These are phyloP conservation scores for Hypothenemus hampei DNA, from an alignment of 1,140 invertebrate species.

Conservation along the genomic window DNA sequence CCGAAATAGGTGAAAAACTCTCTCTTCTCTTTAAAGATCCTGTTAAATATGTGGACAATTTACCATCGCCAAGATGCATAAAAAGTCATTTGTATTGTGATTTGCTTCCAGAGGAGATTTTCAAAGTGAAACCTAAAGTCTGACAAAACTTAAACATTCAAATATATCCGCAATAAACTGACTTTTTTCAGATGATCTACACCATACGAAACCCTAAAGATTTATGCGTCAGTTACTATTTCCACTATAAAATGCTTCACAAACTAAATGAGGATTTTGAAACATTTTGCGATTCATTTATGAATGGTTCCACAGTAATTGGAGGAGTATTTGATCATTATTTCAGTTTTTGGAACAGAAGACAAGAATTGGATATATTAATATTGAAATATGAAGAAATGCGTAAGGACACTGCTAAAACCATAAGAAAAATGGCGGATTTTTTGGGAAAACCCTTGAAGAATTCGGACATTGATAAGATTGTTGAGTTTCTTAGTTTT, in stretches of 20 bases:
- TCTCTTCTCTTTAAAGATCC: constrained; percentile 55
- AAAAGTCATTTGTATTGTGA: constrained; percentile 77
- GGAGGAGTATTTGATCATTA: constrained; percentile 60
- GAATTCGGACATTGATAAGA: constrained; percentile 58
- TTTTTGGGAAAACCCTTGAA: constrained; percentile 67
- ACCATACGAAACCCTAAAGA: constrained; percentile 91
- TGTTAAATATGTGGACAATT: constrained; percentile 62
- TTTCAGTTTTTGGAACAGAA: constrained; percentile 65
- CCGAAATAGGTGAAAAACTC: too few species aligned
- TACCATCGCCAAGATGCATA: constrained; percentile 66
- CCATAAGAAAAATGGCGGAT: constrained; percentile 61
- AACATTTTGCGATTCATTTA: constrained; percentile 76
- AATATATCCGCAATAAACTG: neutral
- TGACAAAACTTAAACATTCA: neutral
- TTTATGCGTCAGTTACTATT: constrained; percentile 85
- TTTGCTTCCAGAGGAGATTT: constrained; percentile 63
- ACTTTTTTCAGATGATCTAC: constrained; percentile 72
- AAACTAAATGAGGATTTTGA: constrained; percentile 67
- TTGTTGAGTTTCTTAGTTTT: constrained; percentile 73
- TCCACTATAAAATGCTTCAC: constrained; percentile 73
- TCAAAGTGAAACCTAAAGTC: constrained; percentile 68
- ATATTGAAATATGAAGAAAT: constrained; percentile 85
- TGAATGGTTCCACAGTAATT: constrained; percentile 52
- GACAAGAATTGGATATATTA: constrained; percentile 68
- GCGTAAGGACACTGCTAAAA: constrained; percentile 63